phyloP scores from a whole-genome alignment of 2,113 vertebrate species.

The Hemichromis elongatus region DNA sequence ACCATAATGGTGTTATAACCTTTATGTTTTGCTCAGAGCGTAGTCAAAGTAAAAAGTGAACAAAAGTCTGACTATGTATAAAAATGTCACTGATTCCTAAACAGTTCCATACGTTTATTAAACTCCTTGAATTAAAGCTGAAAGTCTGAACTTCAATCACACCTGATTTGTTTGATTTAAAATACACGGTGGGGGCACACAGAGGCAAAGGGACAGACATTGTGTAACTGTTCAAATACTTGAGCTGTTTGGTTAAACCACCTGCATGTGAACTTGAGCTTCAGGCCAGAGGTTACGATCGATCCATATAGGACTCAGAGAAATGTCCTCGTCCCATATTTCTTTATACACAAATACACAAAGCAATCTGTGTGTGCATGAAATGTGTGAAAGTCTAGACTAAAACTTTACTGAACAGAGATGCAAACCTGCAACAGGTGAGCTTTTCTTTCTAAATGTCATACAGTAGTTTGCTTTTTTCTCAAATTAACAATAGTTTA shows the following conservation, averaged over 20 bases:
- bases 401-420: no score
- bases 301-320: neutral
- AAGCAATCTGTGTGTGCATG: neutral
- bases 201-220: neutral
- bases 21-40: neutral
- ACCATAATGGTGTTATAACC: fast-evolving
- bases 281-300: fast-evolving
- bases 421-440: no score
- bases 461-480: no score
- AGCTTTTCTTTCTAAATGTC: no score
- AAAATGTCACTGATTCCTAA: neutral
- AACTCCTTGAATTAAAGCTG: neutral
- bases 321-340: neutral
- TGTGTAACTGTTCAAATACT: neutral
- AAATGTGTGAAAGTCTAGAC: neutral
- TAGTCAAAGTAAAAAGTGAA: neutral
- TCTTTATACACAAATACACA: fast-evolving
- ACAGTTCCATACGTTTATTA: neutral
- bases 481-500: neutral
- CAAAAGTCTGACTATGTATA: neutral
- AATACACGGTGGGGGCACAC: fast-evolving
- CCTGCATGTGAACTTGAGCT: fast-evolving
- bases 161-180: fast-evolving
- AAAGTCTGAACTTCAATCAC: neutral
- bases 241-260: no score